Conservation (phyloP, 2,113 vertebrate species). For the Cavia aperea region DNA sequence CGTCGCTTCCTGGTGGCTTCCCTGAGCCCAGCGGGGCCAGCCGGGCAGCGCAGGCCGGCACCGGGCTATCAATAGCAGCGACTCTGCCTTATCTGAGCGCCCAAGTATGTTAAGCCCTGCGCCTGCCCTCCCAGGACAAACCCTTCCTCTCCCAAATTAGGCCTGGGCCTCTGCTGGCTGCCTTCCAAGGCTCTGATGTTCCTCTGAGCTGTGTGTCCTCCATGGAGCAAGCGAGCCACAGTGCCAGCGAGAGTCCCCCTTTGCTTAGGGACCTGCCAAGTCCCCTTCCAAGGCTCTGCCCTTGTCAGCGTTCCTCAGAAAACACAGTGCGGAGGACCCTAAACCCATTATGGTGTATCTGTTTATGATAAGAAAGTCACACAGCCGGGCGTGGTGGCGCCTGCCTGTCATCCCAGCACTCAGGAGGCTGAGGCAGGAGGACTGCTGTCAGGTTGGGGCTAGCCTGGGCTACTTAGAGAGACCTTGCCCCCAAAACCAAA, state of each 20-base stretch:
- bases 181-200: slow-evolving; percentile 63
- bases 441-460: background rate
- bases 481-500: background rate
- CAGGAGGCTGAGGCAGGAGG: background rate
- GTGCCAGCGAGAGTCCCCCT: slow-evolving; percentile 42
- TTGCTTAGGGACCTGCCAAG: background rate
- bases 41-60: background rate
- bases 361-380: background rate
- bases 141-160: slow-evolving; percentile 71
- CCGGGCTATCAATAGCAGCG: slow-evolving; percentile 54
- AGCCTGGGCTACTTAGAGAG: background rate
- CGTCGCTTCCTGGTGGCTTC: too few species aligned
- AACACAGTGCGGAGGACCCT: background rate
- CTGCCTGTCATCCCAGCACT: background rate
- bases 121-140: slow-evolving; percentile 69
- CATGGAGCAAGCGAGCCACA: slow-evolving; percentile 12
- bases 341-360: background rate
- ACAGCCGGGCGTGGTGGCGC: background rate
- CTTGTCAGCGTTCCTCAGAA: background rate
- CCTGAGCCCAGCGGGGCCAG: too few species aligned
- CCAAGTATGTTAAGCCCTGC: slow-evolving; percentile 70
- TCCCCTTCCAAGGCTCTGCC: background rate
- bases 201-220: slow-evolving; percentile 66
- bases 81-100: slow-evolving; percentile 69
- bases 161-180: slow-evolving; percentile 64